A percentile compares a stretch with the other conserved stretches of the same genome.
Conservation (phyloP, 1,140 invertebrate species). For the Goniozus legneri region DNA sequence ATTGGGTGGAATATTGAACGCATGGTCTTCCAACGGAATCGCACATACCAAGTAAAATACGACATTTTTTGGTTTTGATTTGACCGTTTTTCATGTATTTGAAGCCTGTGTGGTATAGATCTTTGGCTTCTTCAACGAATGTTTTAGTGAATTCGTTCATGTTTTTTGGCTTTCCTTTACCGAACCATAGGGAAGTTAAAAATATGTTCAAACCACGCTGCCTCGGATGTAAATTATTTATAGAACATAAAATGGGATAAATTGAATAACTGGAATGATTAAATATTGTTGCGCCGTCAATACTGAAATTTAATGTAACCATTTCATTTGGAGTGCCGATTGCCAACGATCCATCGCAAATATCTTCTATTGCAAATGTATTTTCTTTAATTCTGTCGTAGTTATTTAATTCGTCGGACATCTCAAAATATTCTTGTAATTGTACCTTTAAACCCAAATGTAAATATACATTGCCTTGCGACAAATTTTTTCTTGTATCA, state of each 20-base stretch:
- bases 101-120: slow-evolving; percentile 17
- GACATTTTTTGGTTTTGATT: slow-evolving; percentile 17
- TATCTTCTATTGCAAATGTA: slow-evolving; percentile 19
- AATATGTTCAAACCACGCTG: slow-evolving; percentile 17
- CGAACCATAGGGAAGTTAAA: slow-evolving; percentile 18
- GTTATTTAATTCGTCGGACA: slow-evolving; percentile 7
- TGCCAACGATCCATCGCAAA: slow-evolving; percentile 18
- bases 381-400: slow-evolving; percentile 2
- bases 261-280: slow-evolving; percentile 13
- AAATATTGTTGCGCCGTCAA: slow-evolving; percentile 22
- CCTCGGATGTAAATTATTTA: slow-evolving; percentile 13
- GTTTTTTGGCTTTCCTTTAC: slow-evolving; percentile 18
- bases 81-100: slow-evolving; percentile 11
- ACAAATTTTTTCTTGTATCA: slow-evolving; percentile 5
- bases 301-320: slow-evolving; percentile 23
- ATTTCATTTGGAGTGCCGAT: slow-evolving; percentile 11
- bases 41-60: slow-evolving; percentile 14
- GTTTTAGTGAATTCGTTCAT: slow-evolving; percentile 24
- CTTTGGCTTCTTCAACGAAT: slow-evolving; percentile 18
- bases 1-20: slow-evolving; percentile 20
- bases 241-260: slow-evolving; percentile 18
- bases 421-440: background rate
- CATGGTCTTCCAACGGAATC: slow-evolving; percentile 25
- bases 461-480: slow-evolving; percentile 11
- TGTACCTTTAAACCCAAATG: too few relatives aligned